Percentiles rank a stretch among this genome's conserved stretches.
Evolutionary conservation across 2,113 vertebrate species (phyloP).

Genomic region (Tricholaema leucomelas): DNA sequence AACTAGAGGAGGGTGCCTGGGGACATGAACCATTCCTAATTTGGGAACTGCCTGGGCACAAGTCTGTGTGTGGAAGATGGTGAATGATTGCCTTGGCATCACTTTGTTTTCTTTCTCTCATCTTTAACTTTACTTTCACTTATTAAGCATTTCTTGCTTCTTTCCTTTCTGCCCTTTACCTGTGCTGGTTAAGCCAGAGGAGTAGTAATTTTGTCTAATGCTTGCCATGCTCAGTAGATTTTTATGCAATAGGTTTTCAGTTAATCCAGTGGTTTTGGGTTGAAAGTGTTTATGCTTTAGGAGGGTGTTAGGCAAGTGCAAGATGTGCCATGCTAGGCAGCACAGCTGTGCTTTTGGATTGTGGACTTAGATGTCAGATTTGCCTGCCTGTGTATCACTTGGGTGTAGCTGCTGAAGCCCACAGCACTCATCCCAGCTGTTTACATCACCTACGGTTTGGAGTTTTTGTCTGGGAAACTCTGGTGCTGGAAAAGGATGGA

Average conservation of each 20-base stretch:
- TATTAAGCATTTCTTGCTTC: not conserved
- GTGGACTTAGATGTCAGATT: not conserved
- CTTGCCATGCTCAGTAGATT: fast-evolving
- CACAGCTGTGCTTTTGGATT: not conserved
- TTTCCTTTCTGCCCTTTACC: not conserved
- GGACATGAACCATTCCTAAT: not conserved
- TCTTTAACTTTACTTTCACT: not conserved
- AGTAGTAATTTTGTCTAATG: not conserved
- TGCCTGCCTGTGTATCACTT: not conserved
- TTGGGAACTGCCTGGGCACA: not conserved
- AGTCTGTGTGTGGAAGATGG: fast-evolving
- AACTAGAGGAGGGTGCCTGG: not conserved
- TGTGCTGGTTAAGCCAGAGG: not conserved
- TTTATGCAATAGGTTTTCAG: not conserved
- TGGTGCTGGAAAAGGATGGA: not conserved
- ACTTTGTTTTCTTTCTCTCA: not conserved
- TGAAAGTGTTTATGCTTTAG: not conserved
- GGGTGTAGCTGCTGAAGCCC: not conserved
- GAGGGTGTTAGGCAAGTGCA: not conserved
- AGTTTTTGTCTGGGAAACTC: not conserved
- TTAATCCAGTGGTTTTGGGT: not conserved
- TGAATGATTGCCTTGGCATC: not conserved
- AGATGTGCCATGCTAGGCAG: not conserved
- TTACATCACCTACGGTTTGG: not conserved
- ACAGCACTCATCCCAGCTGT: not conserved